Evolutionary conservation across 2,113 vertebrate genomes (phyloP).

Genomic region (Sceloporus tristichus): DNA sequence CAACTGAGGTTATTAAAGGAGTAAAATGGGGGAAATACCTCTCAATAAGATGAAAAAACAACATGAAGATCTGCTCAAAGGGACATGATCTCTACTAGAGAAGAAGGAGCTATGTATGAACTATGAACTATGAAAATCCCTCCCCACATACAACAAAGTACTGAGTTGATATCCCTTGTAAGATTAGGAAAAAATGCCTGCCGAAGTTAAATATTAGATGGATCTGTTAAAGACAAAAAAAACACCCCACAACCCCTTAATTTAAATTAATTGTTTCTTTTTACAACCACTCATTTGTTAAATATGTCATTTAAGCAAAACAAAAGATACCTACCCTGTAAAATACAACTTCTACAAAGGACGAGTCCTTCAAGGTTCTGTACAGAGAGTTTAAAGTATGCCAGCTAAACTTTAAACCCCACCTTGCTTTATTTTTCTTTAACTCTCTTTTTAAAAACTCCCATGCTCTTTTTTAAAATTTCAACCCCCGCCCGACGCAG

Average conservation of each 20-base stretch:
- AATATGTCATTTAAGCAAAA: conserved; percentile 70
- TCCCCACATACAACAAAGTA: conserved; percentile 27
- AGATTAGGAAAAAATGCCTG: conserved; percentile 48
- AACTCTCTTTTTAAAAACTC: neutral
- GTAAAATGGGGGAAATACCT: neutral
- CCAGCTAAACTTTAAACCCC: conserved; percentile 72
- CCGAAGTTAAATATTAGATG: conserved; percentile 64
- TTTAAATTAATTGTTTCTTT: conserved; percentile 71
- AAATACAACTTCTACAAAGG: conserved; percentile 58
- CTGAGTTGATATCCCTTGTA: conserved; percentile 46
- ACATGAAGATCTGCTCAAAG: neutral
- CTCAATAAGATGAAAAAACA: conserved; percentile 17
- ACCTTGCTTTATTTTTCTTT: conserved; percentile 23
- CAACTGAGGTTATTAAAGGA: neutral
- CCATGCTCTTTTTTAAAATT: neutral
- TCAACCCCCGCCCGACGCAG: conserved; percentile 49
- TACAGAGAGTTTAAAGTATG: conserved; percentile 72
- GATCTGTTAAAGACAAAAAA: conserved; percentile 62
- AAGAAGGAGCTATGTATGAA: conserved; percentile 60
- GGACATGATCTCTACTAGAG: conserved; percentile 26
- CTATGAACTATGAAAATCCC: conserved; percentile 56
- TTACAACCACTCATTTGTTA: conserved; percentile 65
- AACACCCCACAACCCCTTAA: conserved; percentile 23
- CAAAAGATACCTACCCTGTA: conserved; percentile 55
- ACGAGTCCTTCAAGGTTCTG: conserved; percentile 62